These are phyloP conservation scores for Maconellicoccus hirsutus DNA, from an alignment of 1,140 invertebrate species.

Conservation along the genomic window DNA sequence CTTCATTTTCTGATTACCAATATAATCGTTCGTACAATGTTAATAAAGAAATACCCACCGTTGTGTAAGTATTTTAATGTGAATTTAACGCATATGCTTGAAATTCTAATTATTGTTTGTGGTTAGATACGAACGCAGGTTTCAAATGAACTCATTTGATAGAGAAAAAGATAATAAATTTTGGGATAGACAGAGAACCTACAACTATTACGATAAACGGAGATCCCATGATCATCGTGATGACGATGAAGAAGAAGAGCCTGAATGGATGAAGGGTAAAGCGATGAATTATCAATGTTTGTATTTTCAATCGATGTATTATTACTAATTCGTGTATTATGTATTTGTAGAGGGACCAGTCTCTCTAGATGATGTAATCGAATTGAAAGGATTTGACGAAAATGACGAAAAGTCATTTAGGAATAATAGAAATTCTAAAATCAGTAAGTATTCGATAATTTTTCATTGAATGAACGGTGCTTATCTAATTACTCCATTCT, in stretches of 20 bases:
- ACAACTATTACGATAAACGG: neutral
- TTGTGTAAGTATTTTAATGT: neutral
- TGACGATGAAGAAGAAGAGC: slow-evolving; percentile 41
- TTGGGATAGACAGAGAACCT: neutral
- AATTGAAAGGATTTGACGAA: slow-evolving; percentile 81
- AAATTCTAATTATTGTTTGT: neutral
- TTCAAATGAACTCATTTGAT: neutral
- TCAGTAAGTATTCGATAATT: slow-evolving; percentile 17
- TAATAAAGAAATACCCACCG: neutral
- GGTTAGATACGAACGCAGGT: neutral
- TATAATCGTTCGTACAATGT: neutral
- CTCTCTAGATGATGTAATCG: slow-evolving; percentile 85
- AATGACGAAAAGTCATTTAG: slow-evolving; percentile 34
- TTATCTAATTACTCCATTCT: no score
- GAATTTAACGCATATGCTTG: neutral
- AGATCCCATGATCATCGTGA: neutral
- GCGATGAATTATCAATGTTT: neutral
- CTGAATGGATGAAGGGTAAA: slow-evolving; percentile 44
- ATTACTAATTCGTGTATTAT: neutral
- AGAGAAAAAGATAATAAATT: neutral
- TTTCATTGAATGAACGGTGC: neutral
- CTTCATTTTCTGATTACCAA: neutral
- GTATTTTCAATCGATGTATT: no score
- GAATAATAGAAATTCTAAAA: slow-evolving; percentile 21
- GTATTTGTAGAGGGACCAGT: slow-evolving; percentile 75